Conservation (phyloP, 1,140 invertebrate species). For the Drosophila ambigua region DNA sequence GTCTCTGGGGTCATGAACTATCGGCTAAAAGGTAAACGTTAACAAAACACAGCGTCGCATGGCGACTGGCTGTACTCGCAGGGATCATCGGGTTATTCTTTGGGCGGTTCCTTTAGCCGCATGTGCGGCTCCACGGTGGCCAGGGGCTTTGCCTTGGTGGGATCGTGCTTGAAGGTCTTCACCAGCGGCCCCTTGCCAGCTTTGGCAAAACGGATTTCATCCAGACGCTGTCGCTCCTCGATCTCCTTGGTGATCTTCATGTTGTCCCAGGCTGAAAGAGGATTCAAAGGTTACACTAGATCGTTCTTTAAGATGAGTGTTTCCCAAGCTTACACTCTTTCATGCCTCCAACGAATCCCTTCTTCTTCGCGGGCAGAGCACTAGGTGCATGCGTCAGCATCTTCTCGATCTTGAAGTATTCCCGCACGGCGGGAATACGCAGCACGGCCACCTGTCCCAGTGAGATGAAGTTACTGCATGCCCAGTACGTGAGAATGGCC, state of each 20-base stretch:
- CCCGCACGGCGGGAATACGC: slow-evolving; percentile 89
- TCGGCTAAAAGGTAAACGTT: slow-evolving; percentile 52
- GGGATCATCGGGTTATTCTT: slow-evolving; percentile 6
- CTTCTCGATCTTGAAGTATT: slow-evolving; percentile 91
- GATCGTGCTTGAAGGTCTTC: slow-evolving; percentile 95
- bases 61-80: slow-evolving; percentile 1
- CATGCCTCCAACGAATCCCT: slow-evolving; percentile 91
- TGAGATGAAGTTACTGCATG: slow-evolving; percentile 94
- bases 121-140: slow-evolving; percentile 30
- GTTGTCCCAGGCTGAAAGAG: slow-evolving; percentile 90
- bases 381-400: slow-evolving; percentile 86
- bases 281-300: neutral
- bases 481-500: slow-evolving; percentile 96
- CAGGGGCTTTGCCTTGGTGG: slow-evolving; percentile 86
- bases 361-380: slow-evolving; percentile 87
- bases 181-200: slow-evolving; percentile 93
- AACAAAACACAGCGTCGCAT: slow-evolving; percentile 56
- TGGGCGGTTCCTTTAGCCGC: slow-evolving; percentile 44
- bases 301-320: neutral
- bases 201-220: slow-evolving; percentile 91
- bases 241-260: slow-evolving; percentile 91
- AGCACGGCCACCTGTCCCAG: slow-evolving; percentile 90
- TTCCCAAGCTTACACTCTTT: slow-evolving; percentile 89
- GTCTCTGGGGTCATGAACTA: slow-evolving; percentile 29
- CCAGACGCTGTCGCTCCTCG: slow-evolving; percentile 89